Percentiles rank a stretch among this genome's conserved stretches.
phyloP scores from a whole-genome alignment of 2,113 vertebrate genomes.

The Hyaena hyaena region DNA sequence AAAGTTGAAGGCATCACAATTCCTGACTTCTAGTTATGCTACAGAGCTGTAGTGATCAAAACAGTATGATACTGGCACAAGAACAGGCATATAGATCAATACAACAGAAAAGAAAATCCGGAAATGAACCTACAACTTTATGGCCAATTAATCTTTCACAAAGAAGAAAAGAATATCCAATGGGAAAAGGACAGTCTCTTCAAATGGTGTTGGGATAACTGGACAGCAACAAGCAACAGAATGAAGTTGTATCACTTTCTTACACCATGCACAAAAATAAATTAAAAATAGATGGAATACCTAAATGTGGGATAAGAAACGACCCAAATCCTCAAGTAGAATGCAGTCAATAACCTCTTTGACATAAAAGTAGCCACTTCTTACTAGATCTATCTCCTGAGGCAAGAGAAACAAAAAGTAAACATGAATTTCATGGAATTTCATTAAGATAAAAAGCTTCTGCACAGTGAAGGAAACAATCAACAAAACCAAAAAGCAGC shows the following conservation, averaged over 20 bases:
- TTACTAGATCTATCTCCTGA: background rate
- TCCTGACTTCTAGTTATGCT: background rate
- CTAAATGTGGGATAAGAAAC: background rate
- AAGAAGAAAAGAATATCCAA: background rate
- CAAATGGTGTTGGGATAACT: background rate
- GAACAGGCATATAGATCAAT: background rate
- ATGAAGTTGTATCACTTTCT: background rate
- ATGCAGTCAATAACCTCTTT: background rate
- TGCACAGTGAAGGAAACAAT: background rate
- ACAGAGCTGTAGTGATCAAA: background rate
- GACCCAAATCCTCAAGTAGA: background rate
- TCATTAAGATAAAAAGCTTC: background rate
- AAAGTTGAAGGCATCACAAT: background rate
- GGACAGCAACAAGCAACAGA: background rate
- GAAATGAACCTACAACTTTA: background rate
- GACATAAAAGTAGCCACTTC: background rate
- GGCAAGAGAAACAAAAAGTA: background rate
- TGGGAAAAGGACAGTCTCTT: background rate
- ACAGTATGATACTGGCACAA: background rate
- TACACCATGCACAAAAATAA: background rate
- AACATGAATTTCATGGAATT: background rate
- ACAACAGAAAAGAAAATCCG: background rate
- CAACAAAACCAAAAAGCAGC: background rate
- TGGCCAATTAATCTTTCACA: background rate
- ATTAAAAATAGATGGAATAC: background rate